Evolutionary conservation across 1,140 invertebrate genomes (phyloP), one percentile per base, ranked within the genome.

Genomic region (Anadara kagoshimensis): DNA sequence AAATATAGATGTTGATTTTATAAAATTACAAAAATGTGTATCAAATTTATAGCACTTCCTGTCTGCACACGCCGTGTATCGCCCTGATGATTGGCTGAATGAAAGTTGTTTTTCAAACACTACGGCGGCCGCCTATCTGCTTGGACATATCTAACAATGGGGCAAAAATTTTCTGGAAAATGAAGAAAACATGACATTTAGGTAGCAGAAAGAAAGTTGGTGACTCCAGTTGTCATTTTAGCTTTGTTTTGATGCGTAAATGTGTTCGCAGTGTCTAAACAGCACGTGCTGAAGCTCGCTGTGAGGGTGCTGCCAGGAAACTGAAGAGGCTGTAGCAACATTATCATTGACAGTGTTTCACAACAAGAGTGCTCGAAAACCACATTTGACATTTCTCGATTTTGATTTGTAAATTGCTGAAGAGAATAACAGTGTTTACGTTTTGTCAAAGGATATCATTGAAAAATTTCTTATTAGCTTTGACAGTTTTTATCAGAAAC

Each of bases 91-190:
- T 82, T 82, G 80, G 80, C 64, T 66, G 75, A 66, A 61, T 62
- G 36, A 57, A 61, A 57, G 68, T 74, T 74, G 69, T 78, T 74
- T 78, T 82, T 82, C 80, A 82, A 82, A 82, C 73, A 65, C 57
- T 68, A 76, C 74, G 80, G 80, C 80, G 78, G 78, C 73, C 73
- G 69, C 63, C 59, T 77, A 69, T 36, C 29, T 36, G 29, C 29
- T 36, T 36, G 29, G 63, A 59, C 73, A 76, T 65, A 78, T 76
- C 76, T 72, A 54, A 57, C 57, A 63, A 63, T 75, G 68, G 49
- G 62, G 68, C 51, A 69, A 62, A 66, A 56, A 56, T 49, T 64
- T 69, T 7, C 57, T 66, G 26, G 43, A 64, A 66, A 58, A 63
- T 29, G 63, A 57, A 41, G 18, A 45, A 47, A 72, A 54, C 57